Evolutionary conservation across 2,888 invertebrate genomes (phyloP).

Genomic region (Melanostoma mellinum): DNA sequence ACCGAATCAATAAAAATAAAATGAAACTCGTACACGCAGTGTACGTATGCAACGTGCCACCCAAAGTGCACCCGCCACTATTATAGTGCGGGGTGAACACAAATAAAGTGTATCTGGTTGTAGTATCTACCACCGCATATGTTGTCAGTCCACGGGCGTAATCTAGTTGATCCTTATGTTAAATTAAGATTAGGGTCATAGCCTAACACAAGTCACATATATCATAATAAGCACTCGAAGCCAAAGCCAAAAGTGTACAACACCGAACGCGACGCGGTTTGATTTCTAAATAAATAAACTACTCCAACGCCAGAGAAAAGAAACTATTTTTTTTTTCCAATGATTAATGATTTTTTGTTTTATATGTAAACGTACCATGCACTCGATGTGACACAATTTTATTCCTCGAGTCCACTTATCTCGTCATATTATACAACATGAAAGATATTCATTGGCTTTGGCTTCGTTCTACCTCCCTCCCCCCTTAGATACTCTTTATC

Average conservation of each 20-base stretch:
- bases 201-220: slow-evolving; percentile 65
- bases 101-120: not conserved
- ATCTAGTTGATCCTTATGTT: slow-evolving; percentile 70
- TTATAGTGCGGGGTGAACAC: not conserved
- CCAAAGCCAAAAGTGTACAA: slow-evolving; percentile 19
- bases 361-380: slow-evolving; percentile 40
- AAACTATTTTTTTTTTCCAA: slow-evolving; percentile 34
- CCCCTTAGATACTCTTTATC: slow-evolving; percentile 51
- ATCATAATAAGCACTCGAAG: slow-evolving; percentile 37
- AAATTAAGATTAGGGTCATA: slow-evolving; percentile 70
- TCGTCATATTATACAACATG: slow-evolving; percentile 30
- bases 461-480: not conserved
- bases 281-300: slow-evolving; percentile 47
- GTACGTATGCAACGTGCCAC: slow-evolving; percentile 22
- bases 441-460: slow-evolving; percentile 41
- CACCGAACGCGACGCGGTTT: slow-evolving; percentile 35
- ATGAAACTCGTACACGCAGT: slow-evolving; percentile 49
- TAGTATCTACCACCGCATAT: slow-evolving; percentile 40
- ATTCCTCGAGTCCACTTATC: slow-evolving; percentile 47
- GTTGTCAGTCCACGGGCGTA: slow-evolving; percentile 33
- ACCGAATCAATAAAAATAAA: slow-evolving; percentile 59
- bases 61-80: slow-evolving; percentile 27
- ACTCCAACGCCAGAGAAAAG: not conserved
- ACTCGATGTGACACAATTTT: slow-evolving; percentile 64
- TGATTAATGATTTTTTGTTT: slow-evolving; percentile 55